These are phyloP conservation scores for Halictus quadricinctus DNA, from an alignment of 2,888 invertebrate genomes.

Conservation along the genomic window DNA sequence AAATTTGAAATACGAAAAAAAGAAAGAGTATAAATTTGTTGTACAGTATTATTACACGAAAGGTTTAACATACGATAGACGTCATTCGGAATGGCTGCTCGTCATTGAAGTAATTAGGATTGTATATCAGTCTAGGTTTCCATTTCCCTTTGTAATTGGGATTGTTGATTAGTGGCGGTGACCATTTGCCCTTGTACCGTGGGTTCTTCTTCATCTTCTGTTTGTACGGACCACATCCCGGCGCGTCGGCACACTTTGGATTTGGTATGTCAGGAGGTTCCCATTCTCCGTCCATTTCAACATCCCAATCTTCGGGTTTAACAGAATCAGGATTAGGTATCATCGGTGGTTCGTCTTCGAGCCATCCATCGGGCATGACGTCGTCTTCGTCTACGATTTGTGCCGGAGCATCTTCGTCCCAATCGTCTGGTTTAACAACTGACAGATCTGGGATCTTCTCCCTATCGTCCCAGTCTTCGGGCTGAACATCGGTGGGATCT, in stretches of 20 bases:
- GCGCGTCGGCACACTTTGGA: slow-evolving; percentile 89
- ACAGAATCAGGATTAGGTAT: slow-evolving; percentile 93
- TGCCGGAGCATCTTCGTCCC: slow-evolving; percentile 97
- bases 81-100: slow-evolving; percentile 94
- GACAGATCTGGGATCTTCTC: slow-evolving; percentile 95
- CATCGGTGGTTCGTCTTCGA: slow-evolving; percentile 94
- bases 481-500: slow-evolving; percentile 93
- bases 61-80: slow-evolving; percentile 89
- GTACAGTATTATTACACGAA: not conserved
- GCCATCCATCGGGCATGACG: slow-evolving; percentile 94
- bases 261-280: slow-evolving; percentile 97
- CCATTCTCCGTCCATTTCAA: slow-evolving; percentile 99
- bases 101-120: slow-evolving; percentile 97
- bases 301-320: slow-evolving; percentile 98
- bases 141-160: slow-evolving; percentile 98
- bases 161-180: slow-evolving; percentile 94
- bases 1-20: not conserved
- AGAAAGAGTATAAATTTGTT: not conserved
- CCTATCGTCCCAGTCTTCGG: slow-evolving; percentile 98
- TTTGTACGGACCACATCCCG: slow-evolving; percentile 97
- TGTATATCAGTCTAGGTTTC: slow-evolving; percentile 92
- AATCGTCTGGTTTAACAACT: slow-evolving; percentile 96
- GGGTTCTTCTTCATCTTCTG: slow-evolving; percentile 94
- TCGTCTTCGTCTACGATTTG: slow-evolving; percentile 94
- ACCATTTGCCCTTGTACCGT: slow-evolving; percentile 96